Conservation (phyloP, 2,888 invertebrate genomes). For the Nemotelus pantherinus region DNA sequence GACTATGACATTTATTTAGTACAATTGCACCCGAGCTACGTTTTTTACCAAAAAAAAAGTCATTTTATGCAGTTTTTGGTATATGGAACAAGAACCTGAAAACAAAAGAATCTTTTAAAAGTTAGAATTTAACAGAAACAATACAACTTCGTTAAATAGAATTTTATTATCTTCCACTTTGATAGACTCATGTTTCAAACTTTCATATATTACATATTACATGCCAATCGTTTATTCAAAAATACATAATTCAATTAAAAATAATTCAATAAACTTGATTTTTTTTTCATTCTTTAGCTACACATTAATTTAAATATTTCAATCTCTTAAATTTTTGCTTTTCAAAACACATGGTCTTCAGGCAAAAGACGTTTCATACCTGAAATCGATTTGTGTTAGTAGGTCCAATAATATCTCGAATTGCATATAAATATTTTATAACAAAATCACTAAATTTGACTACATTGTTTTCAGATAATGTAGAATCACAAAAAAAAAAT, state of each 20-base stretch:
- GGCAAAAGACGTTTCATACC: constrained; percentile 26
- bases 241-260: neutral
- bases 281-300: neutral
- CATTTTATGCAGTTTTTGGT: too few relatives aligned
- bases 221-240: constrained; percentile 3
- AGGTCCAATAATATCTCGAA: neutral
- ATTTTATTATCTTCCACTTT: too few relatives aligned
- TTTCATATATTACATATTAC: constrained; percentile 11
- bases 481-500: constrained; percentile 12
- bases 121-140: too few relatives aligned
- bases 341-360: constrained; percentile 1
- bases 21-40: too few relatives aligned
- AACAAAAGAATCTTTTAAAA: too few relatives aligned
- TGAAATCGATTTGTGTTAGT: constrained; percentile 12
- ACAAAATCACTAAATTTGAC: neutral
- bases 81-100: too few relatives aligned
- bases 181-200: neutral
- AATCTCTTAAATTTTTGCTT: neutral
- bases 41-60: too few relatives aligned
- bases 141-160: too few relatives aligned
- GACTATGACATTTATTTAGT: too few relatives aligned
- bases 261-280: neutral
- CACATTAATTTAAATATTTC: neutral
- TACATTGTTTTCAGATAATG: neutral
- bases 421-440: neutral